These are phyloP conservation scores for Teinopalpus imperialis DNA, from an alignment of 2,888 invertebrate genomes.

Conservation along the genomic window DNA sequence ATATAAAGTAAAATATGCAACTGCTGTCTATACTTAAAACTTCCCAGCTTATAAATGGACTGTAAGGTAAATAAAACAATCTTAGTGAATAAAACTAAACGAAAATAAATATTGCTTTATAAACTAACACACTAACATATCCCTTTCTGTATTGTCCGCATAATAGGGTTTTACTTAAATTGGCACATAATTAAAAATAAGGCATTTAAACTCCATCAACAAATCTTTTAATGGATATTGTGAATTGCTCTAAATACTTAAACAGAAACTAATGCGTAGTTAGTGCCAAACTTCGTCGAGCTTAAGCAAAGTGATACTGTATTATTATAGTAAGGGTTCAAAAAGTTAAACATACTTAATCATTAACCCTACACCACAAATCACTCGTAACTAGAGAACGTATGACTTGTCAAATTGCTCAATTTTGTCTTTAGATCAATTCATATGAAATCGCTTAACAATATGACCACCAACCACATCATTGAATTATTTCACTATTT, in stretches of 20 bases:
- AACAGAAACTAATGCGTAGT: constrained; percentile 27
- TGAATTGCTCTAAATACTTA: constrained; percentile 5
- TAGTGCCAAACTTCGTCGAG: constrained; percentile 41
- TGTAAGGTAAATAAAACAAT: constrained; percentile 36
- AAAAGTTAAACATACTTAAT: constrained; percentile 47
- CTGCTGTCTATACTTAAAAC: constrained; percentile 24
- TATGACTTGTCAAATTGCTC: constrained; percentile 11
- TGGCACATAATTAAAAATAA: constrained; percentile 24
- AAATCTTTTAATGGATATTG: background rate
- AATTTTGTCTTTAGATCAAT: constrained; percentile 45
- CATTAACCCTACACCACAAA: constrained; percentile 50
- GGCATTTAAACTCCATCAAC: constrained; percentile 15
- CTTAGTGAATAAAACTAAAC: constrained; percentile 52
- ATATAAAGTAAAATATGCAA: constrained; percentile 41
- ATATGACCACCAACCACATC: constrained; percentile 9
- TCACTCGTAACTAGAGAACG: constrained; percentile 34
- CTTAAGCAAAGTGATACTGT: constrained; percentile 47
- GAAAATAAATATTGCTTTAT: constrained; percentile 41
- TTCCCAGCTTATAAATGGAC: constrained; percentile 22
- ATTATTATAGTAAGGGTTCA: constrained; percentile 43
- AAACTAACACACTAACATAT: constrained; percentile 22
- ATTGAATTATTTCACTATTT: constrained; percentile 14
- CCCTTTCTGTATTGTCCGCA: constrained; percentile 5
- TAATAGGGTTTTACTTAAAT: constrained; percentile 12
- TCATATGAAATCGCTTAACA: constrained; percentile 18